These are phyloP conservation scores for Perognathus longimembris DNA, from an alignment of 2,113 vertebrate species.

Conservation along the genomic window DNA sequence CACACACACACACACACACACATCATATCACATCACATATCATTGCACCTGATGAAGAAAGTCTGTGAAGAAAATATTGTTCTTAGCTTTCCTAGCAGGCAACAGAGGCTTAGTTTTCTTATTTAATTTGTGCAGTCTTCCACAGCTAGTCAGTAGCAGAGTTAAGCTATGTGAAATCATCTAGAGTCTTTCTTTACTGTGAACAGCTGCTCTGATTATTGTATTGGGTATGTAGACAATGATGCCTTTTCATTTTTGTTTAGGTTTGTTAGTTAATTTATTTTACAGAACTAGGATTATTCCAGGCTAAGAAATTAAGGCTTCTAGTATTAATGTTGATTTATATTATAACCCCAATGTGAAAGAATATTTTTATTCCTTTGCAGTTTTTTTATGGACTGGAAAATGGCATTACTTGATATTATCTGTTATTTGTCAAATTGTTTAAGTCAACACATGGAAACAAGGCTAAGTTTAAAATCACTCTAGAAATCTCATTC, in stretches of 20 bases:
- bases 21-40: background rate
- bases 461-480: slow-evolving; percentile 36
- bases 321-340: background rate
- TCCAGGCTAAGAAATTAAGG: background rate
- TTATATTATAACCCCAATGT: background rate
- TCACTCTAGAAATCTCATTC: slow-evolving; percentile 22
- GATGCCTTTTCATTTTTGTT: background rate
- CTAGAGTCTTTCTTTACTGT: background rate
- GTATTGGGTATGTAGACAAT: background rate
- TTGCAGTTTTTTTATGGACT: background rate
- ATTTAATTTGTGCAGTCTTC: background rate
- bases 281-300: background rate
- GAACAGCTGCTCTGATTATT: background rate
- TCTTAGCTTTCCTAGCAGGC: background rate
- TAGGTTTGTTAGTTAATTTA: background rate
- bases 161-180: background rate
- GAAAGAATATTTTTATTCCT: slow-evolving; percentile 40
- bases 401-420: background rate
- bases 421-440: slow-evolving; percentile 13
- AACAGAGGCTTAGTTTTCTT: background rate
- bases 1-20: no score
- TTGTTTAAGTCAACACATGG: background rate
- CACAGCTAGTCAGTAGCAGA: background rate
- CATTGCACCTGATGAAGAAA: background rate
- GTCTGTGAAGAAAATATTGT: background rate